phyloP scores from a whole-genome alignment of 1,140 invertebrate species.

The Globodera rostochiensis region DNA sequence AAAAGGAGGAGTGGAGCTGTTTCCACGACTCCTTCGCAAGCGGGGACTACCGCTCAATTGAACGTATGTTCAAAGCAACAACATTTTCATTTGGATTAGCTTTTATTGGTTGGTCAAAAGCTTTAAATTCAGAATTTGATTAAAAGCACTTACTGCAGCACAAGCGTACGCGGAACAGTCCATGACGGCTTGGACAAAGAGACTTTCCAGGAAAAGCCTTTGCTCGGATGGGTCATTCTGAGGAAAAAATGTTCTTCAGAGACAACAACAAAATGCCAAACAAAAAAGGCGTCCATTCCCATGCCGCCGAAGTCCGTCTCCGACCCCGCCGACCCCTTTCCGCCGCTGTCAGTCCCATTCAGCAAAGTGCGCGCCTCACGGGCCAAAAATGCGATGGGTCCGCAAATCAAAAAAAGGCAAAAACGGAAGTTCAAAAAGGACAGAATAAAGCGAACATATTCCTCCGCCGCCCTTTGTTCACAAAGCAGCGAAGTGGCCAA shows the following conservation, averaged over 20 bases:
- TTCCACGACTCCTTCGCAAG: conserved; percentile 34
- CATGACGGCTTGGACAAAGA: conserved; percentile 28
- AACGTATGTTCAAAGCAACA: too few species aligned
- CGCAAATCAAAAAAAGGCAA: conserved; percentile 20
- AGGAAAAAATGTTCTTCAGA: not conserved
- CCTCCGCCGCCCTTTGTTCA: conserved; percentile 45
- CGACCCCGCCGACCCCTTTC: not conserved
- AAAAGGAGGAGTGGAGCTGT: conserved; percentile 37
- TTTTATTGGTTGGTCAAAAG: not conserved
- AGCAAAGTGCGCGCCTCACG: conserved; percentile 15
- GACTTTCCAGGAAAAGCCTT: conserved; percentile 24
- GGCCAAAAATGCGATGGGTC: conserved; percentile 28
- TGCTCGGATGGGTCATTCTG: conserved; percentile 23
- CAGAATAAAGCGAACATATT: conserved; percentile 31
- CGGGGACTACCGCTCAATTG: conserved; percentile 23
- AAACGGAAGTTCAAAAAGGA: conserved; percentile 1
- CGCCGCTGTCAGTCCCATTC: conserved; percentile 14
- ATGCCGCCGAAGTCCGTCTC: not conserved
- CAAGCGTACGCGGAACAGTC: conserved; percentile 36
- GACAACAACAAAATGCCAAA: not conserved
- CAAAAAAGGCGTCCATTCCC: conserved; percentile 10
- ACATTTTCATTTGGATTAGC: not conserved
- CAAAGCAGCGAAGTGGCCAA: conserved; percentile 52
- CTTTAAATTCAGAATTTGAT: not conserved
- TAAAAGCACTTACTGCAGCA: conserved; percentile 29